Evolutionary conservation across 1,140 invertebrate genomes (phyloP).

Genomic region (Bombus superbus): DNA sequence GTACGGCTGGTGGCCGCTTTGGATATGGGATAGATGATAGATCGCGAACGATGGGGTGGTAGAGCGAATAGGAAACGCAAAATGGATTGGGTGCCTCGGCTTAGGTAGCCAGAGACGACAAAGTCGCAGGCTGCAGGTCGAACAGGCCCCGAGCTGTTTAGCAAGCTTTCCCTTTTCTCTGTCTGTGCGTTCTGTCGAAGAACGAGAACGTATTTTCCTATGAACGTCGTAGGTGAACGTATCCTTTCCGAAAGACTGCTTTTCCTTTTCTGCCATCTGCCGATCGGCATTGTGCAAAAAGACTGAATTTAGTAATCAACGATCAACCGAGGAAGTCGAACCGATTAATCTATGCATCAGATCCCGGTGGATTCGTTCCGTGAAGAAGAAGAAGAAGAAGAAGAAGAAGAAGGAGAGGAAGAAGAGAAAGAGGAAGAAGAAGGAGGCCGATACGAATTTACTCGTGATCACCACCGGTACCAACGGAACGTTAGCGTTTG

Average conservation of each 20-base stretch:
- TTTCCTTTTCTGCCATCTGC: not conserved
- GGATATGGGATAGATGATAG: conserved; percentile 69
- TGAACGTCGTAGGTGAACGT: too few species aligned
- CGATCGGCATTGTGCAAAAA: not conserved
- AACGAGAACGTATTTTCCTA: rapidly evolving
- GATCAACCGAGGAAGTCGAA: not conserved
- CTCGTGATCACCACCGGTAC: not conserved
- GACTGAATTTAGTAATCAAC: conserved; percentile 6
- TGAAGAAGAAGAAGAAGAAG: not conserved
- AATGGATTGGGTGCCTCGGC: conserved; percentile 70
- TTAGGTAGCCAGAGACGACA: conserved; percentile 65
- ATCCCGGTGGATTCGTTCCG: not conserved
- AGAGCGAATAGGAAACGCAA: conserved; percentile 38
- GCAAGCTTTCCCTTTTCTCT: not conserved
- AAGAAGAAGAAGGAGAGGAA: too few species aligned
- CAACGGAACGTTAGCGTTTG: not conserved
- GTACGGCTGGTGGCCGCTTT: conserved; percentile 41
- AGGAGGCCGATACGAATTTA: not conserved
- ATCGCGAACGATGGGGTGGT: conserved; percentile 49
- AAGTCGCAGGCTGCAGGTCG: conserved; percentile 20
- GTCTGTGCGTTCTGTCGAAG: not conserved
- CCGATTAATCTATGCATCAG: not conserved
- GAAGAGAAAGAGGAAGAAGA: not conserved
- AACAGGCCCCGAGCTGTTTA: not conserved
- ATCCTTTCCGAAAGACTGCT: not conserved